Evolutionary conservation across 2,888 invertebrate species (phyloP), one percentile per base, ranked within the genome.

Genomic region (Drosophila borealis): DNA sequence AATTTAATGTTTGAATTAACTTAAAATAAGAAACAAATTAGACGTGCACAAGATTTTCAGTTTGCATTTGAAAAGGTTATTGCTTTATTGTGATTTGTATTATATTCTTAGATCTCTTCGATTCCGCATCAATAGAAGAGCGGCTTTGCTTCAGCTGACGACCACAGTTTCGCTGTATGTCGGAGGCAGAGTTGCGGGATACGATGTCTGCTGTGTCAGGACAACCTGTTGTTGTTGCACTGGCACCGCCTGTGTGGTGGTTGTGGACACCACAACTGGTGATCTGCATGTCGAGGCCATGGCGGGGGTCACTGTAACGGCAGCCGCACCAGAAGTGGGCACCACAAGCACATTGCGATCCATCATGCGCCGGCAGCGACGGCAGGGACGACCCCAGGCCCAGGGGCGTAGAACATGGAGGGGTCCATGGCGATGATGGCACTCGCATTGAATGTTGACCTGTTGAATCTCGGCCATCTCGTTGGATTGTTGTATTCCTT

Each of bases 341-440:
- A 76, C 62, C 11, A 89, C 72, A 4, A 87, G 62, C 11, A 88
- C 59, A 17, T 76, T 77, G 21, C 72, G 63, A 19, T 48, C 41
- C 88, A 80, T 81, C 80, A 88, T 81, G 51, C 90, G 84, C 9
- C 65, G 48, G 25, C 90, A 89, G 39, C 73, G 74, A 4, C 88
- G 79, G 39, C 90, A 90, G 4, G 83, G 90, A 33, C 76, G 73
- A 21, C 69, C 77, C 68, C 80, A 80, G 13, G 56, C 77, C 84
- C 70, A 78, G 6, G 82, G 80, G 4, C 57, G 41, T 0, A 82
- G 45, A 11, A 73, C 9, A 25, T 64, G 74, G 21, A 87, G 41
- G 2, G 70, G 62, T 17, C 83, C 80, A 11, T 60, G 81, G 0
- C 80, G 78, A 62, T 90, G 89, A 45, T 78, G 59, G 70, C 89